phyloP scores from a whole-genome alignment of 2,113 vertebrate genomes.

The Corythaixoides concolor region DNA sequence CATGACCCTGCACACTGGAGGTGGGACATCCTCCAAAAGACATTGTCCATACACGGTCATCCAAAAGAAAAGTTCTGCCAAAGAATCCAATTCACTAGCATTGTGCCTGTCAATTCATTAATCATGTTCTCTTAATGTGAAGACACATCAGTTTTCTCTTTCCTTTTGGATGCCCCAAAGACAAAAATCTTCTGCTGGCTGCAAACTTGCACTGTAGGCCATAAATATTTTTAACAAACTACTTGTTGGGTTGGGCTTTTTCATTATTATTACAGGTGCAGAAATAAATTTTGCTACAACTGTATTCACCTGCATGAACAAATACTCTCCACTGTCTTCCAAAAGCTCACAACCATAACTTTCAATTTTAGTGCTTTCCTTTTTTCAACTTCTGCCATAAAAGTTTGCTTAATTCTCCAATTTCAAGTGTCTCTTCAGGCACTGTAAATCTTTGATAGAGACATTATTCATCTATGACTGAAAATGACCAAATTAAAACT shows the following conservation, averaged over 20 bases:
- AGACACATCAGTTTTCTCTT: background rate
- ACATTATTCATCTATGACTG: background rate
- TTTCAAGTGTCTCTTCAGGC: background rate
- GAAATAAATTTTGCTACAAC: background rate
- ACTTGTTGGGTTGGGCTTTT: background rate
- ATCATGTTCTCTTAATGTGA: background rate
- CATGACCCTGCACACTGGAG: background rate
- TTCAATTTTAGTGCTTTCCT: background rate
- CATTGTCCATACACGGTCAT: background rate
- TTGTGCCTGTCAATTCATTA: background rate
- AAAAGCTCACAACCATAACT: background rate
- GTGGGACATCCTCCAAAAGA: background rate
- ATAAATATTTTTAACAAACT: conserved; percentile 23
- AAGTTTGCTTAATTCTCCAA: background rate
- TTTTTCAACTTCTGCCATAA: background rate
- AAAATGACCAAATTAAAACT: background rate
- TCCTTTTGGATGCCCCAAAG: background rate
- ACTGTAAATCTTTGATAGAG: background rate
- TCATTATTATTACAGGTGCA: background rate
- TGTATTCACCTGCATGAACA: background rate
- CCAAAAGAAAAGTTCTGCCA: background rate
- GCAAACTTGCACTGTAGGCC: background rate
- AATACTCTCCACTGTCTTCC: background rate
- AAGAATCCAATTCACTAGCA: background rate
- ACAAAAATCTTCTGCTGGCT: background rate